A percentile compares a stretch with the other conserved stretches of the same genome.
These are phyloP conservation scores for Achroia grisella DNA, from an alignment of 1,140 invertebrate species.

Conservation along the genomic window DNA sequence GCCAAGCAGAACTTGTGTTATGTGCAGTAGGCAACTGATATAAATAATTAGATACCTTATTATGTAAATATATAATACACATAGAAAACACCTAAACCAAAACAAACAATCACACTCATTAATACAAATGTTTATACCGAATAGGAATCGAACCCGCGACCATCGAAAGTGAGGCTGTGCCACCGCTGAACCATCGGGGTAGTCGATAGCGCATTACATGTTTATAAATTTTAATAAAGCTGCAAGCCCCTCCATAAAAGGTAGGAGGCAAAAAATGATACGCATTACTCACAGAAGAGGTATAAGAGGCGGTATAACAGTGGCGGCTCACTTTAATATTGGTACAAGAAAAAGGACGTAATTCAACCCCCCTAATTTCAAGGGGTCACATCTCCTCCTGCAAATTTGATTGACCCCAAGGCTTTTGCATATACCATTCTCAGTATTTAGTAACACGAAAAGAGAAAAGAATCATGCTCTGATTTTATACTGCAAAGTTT, in stretches of 20 bases:
- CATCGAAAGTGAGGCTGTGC: no score
- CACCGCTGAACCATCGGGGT: constrained; percentile 7
- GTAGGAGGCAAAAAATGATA: constrained; percentile 49
- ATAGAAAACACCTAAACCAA: no score
- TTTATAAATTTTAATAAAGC: constrained; percentile 61
- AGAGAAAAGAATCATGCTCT: no score
- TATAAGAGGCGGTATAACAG: constrained; percentile 44
- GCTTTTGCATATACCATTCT: constrained; percentile 1
- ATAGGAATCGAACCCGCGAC: no score
- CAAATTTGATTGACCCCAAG: constrained; percentile 36
- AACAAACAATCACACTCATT: no score
- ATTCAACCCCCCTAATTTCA: constrained; percentile 38
- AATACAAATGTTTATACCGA: no score
- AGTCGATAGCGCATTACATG: constrained; percentile 41
- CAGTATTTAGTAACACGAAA: no score
- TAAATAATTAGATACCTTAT: no score
- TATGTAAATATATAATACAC: no score
- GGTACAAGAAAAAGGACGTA: constrained; percentile 38
- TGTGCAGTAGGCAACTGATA: no score
- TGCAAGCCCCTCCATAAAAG: constrained; percentile 28
- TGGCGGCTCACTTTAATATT: constrained; percentile 34
- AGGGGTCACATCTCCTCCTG: constrained; percentile 27
- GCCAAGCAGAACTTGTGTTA: no score
- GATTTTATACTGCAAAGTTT: no score
- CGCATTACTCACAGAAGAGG: constrained; percentile 44